These are phyloP conservation scores for Porites lutea DNA, from an alignment of 64 coral and sea anemone species.

Conservation along the genomic window DNA sequence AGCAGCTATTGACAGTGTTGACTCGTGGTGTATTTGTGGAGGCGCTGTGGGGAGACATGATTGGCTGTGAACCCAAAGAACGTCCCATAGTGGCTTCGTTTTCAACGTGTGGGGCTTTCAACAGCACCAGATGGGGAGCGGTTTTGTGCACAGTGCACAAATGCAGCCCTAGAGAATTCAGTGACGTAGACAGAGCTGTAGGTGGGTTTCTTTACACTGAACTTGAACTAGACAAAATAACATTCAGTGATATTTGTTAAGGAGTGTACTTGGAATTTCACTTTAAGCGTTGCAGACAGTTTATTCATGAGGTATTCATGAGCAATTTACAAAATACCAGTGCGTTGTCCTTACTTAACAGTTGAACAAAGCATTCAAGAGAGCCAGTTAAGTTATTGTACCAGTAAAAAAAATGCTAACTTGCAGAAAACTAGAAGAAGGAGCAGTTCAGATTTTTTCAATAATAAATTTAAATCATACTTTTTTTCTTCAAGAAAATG, in stretches of 20 bases:
- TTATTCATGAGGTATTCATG: too few relatives aligned
- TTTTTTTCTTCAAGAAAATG: not conserved
- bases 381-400: not conserved
- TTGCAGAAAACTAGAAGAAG: not conserved
- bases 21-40: conserved; percentile 51
- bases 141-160: conserved; percentile 32
- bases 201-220: too few relatives aligned
- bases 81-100: conserved; percentile 46
- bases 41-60: conserved; percentile 29
- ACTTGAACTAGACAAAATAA: too few relatives aligned
- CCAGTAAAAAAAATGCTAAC: too few relatives aligned
- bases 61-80: conserved; percentile 2
- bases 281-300: too few relatives aligned
- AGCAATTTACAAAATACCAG: too few relatives aligned
- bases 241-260: too few relatives aligned
- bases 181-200: too few relatives aligned
- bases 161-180: not conserved
- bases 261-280: too few relatives aligned
- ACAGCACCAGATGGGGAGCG: conserved; percentile 36
- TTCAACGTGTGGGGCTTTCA: conserved; percentile 2
- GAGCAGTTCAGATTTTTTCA: not conserved
- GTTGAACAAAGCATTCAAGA: not conserved
- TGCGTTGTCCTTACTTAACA: not conserved
- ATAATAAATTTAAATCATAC: not conserved
- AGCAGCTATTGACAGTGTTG: not conserved